Conservation (phyloP, 1,140 invertebrate species). For the Oncopodura yosiiana region DNA sequence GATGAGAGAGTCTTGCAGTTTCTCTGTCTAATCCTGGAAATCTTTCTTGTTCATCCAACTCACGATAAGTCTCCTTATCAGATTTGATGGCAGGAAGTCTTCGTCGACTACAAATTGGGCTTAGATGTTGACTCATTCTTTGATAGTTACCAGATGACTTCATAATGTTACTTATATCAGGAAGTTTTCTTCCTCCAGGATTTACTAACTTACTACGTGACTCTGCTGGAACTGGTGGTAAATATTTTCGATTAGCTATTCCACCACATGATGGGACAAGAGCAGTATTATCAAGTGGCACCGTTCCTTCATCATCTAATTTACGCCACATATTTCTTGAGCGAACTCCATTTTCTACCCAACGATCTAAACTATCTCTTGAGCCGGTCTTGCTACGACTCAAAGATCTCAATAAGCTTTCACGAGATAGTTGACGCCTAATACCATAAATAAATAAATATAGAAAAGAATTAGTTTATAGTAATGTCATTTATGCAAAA, state of each 20-base stretch:
- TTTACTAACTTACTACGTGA: too few relatives aligned
- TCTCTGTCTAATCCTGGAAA: constrained; percentile 49
- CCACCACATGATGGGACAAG: constrained; percentile 41
- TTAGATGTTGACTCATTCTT: not conserved
- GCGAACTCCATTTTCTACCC: constrained; percentile 34
- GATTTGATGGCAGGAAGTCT: too few relatives aligned
- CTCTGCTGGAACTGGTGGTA: too few relatives aligned
- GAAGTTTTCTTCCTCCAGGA: too few relatives aligned
- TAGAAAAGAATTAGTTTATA: not conserved
- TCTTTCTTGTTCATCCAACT: constrained; percentile 46
- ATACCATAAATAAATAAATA: constrained; percentile 14
- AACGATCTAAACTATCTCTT: constrained; percentile 34
- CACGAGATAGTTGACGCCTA: constrained; percentile 33
- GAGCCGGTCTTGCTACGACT: constrained; percentile 34
- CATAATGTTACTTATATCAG: too few relatives aligned
- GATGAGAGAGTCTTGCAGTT: constrained; percentile 39
- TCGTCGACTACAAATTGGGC: too few relatives aligned
- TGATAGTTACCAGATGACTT: not conserved
- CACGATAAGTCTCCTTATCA: constrained; percentile 41
- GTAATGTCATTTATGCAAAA: not conserved
- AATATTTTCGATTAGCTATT: constrained; percentile 31
- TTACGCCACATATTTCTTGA: constrained; percentile 29
- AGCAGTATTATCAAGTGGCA: too few relatives aligned
- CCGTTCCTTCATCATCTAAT: constrained; percentile 34
- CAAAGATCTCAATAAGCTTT: constrained; percentile 29